Evolutionary conservation across 2,797 vertebrate genomes (phyloP).

Genomic region (Oreortyx pictus): DNA sequence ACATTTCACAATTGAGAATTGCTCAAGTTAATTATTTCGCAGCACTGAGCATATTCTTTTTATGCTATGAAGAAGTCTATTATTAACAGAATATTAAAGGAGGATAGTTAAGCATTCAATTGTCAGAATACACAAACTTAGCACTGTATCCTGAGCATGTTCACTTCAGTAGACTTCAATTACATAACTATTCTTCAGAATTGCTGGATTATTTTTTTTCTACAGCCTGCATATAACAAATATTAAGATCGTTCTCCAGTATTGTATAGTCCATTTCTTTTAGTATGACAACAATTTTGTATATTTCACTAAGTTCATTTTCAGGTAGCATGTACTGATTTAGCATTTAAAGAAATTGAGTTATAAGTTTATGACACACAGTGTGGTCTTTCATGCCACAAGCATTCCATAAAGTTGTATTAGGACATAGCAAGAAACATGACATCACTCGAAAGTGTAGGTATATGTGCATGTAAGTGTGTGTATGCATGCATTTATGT

Average conservation of each 20-base stretch:
- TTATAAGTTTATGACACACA: neutral
- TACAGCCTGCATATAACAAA: neutral
- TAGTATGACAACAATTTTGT: neutral
- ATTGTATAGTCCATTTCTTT: neutral
- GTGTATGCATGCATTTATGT: neutral
- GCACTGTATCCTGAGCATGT: neutral
- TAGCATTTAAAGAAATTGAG: neutral
- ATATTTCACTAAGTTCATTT: neutral
- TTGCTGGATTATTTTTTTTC: neutral
- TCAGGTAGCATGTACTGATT: neutral
- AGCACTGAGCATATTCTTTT: neutral
- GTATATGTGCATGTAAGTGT: neutral
- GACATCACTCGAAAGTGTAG: neutral
- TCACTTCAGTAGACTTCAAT: neutral
- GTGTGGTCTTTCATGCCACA: neutral
- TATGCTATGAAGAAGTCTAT: neutral
- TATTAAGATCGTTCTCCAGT: neutral
- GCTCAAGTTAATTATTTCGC: neutral
- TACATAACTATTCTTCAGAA: neutral
- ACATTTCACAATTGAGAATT: neutral
- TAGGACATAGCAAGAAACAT: accelerated
- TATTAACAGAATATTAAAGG: neutral
- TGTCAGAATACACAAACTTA: neutral
- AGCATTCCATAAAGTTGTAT: neutral
- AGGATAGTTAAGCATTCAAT: neutral